A percentile compares a stretch with the other conserved stretches of the same genome.
These are phyloP conservation scores for Gallinago stenura DNA, from an alignment of 2,797 vertebrate genomes.

Conservation along the genomic window DNA sequence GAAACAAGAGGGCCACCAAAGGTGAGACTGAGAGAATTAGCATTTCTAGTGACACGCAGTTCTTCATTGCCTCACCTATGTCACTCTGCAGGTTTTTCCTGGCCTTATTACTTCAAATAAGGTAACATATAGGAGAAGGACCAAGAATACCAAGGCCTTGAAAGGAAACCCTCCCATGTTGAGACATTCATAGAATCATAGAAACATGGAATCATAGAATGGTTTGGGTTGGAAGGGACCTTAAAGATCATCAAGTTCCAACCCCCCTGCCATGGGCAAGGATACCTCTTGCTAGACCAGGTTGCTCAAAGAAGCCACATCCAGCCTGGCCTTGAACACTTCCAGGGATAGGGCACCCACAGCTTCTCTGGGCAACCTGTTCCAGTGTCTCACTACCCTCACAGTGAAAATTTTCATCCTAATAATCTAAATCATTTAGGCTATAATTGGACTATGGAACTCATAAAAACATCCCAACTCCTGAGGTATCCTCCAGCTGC, in stretches of 20 bases:
- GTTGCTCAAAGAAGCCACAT: no score
- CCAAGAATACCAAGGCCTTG: neutral
- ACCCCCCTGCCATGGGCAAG: no score
- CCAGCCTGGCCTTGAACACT: no score
- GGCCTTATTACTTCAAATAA: neutral
- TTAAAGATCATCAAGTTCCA: no score
- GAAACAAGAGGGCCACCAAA: neutral
- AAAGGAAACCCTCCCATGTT: neutral
- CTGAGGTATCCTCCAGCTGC: neutral
- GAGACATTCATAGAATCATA: neutral
- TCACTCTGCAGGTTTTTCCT: neutral
- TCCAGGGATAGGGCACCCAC: no score
- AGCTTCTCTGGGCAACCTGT: no score
- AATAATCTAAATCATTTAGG: neutral
- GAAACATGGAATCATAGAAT: no score
- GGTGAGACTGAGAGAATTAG: neutral
- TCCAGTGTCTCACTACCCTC: no score
- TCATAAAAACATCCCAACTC: neutral
- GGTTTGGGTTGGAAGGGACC: no score
- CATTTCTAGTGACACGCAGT: fast-evolving
- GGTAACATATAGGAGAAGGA: neutral
- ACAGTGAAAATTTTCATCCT: no score
- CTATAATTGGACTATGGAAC: neutral
- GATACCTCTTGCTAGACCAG: no score
- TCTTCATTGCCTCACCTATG: neutral